These are phyloP conservation scores for Tautogolabrus adspersus DNA, from an alignment of 2,113 vertebrate species.

Conservation along the genomic window DNA sequence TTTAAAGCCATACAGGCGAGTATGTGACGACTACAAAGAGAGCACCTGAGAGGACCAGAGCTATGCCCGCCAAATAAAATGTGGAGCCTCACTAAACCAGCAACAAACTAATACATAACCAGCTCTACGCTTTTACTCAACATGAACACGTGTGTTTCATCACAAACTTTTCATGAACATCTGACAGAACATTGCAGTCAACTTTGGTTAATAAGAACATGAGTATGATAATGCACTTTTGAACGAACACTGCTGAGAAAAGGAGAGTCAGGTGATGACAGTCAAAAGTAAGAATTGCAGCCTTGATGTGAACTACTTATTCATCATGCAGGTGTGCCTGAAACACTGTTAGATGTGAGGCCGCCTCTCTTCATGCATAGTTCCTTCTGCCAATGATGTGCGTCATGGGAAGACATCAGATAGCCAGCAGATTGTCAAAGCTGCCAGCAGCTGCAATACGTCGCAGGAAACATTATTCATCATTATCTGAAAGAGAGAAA, in stretches of 20 bases:
- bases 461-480: slow-evolving; percentile 66
- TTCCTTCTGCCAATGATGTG: slow-evolving; percentile 43
- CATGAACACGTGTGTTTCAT: slow-evolving; percentile 20
- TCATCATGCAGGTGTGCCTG: slow-evolving; percentile 73
- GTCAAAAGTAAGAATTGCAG: slow-evolving; percentile 62
- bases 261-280: slow-evolving; percentile 52
- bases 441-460: slow-evolving; percentile 49
- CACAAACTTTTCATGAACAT: slow-evolving; percentile 16
- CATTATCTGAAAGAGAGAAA: slow-evolving; percentile 76
- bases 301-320: slow-evolving; percentile 50
- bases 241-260: slow-evolving; percentile 58
- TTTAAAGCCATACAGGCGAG: slow-evolving; percentile 23
- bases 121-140: slow-evolving; percentile 7
- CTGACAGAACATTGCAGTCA: slow-evolving; percentile 39
- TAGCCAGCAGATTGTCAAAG: slow-evolving; percentile 74
- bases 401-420: slow-evolving; percentile 76
- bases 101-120: slow-evolving; percentile 19
- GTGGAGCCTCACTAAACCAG: slow-evolving; percentile 21
- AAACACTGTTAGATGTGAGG: slow-evolving; percentile 54
- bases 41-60: slow-evolving; percentile 71
- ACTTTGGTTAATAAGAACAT: slow-evolving; percentile 76
- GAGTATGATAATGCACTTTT: slow-evolving; percentile 60
- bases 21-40: slow-evolving; percentile 16
- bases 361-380: slow-evolving; percentile 61
- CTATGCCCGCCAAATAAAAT: slow-evolving; percentile 40